Base-by-base conservation (phyloP, 2,888 invertebrate species). In the Silvanus unidentatus region DNA sequence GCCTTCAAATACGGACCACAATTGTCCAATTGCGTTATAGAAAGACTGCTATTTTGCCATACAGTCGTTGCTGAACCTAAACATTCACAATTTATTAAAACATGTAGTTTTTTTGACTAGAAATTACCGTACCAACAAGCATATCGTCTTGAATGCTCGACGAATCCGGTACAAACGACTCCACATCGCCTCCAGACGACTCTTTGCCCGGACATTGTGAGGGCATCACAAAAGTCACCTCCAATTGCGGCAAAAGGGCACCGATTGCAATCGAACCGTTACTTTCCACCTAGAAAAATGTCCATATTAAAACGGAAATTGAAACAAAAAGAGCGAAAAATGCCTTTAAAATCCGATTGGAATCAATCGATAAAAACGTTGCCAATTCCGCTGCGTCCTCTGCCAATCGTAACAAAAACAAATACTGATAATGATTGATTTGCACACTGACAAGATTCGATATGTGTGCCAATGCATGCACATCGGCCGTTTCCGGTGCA, bases 401-500 rank as follows among this genome's bases (percentile, higher is more conserved):
- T 15, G 88, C 76, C 59, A 93, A 77, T 42, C 95, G 77, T 70
- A 94, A 72, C 42, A 96, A 76, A 73, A 96, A 95, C 57, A 95
- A 76, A 73, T 86, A 86, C 74, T 96, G 95, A 72, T 89, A 93
- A 71, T 95, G 95, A 75, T 93, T 95, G 48, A 97, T 77, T 72
- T 96, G 95, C 2, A 93, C 76, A 53, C 90, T 90, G 41, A 94
- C 83, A 62, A 94, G 76, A 61, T 89, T 89, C 40, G 86, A 81
- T 40, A 93, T 84, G 61, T 91, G 83, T 0, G 86, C 86, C 40
- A 95, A 78, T 16, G 86, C 80, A 71, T 89, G 88, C 53, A 92
- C 81, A 56, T 86, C 84, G 8, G 85, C 83, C 69, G 70, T 11
- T 54, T 5, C 12, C n/a, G 32, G 47, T 48, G 52, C 40, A 40